Percentiles rank a stretch among this genome's conserved stretches.
Evolutionary conservation across 1,140 invertebrate species (phyloP).

Genomic region (Helicoverpa zea): DNA sequence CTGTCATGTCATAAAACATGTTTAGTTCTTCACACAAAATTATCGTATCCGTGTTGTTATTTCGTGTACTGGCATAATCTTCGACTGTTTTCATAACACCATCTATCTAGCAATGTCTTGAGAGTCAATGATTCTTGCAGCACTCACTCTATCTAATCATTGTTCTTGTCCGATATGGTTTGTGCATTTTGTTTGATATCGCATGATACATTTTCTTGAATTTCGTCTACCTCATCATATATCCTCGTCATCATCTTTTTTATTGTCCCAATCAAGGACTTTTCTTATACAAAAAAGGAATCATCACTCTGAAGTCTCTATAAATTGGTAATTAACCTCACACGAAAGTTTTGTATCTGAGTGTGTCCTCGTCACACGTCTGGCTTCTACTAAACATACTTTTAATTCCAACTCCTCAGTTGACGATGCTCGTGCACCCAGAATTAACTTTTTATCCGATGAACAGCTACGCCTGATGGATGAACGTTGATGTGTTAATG

Average conservation of each 20-base stretch:
- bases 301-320: too few relatives aligned
- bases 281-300: too few relatives aligned
- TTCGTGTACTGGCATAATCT: conserved; percentile 7
- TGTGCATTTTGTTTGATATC: not conserved
- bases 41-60: conserved; percentile 10
- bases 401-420: not conserved
- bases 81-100: conserved; percentile 23
- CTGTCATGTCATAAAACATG: not conserved
- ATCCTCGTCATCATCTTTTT: too few relatives aligned
- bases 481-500: conserved; percentile 23
- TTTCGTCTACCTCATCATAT: too few relatives aligned
- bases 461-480: not conserved
- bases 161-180: not conserved
- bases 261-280: too few relatives aligned
- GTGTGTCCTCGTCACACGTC: too few relatives aligned
- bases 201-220: not conserved
- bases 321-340: too few relatives aligned
- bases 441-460: not conserved
- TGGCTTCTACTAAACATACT: too few relatives aligned
- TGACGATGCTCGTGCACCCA: too few relatives aligned
- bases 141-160: conserved; percentile 16
- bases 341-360: too few relatives aligned
- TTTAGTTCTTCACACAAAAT: not conserved
- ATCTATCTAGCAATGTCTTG: not conserved
- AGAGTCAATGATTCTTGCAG: not conserved